These are phyloP conservation scores for Colius striatus DNA, from an alignment of 2,113 vertebrate species.

Conservation along the genomic window DNA sequence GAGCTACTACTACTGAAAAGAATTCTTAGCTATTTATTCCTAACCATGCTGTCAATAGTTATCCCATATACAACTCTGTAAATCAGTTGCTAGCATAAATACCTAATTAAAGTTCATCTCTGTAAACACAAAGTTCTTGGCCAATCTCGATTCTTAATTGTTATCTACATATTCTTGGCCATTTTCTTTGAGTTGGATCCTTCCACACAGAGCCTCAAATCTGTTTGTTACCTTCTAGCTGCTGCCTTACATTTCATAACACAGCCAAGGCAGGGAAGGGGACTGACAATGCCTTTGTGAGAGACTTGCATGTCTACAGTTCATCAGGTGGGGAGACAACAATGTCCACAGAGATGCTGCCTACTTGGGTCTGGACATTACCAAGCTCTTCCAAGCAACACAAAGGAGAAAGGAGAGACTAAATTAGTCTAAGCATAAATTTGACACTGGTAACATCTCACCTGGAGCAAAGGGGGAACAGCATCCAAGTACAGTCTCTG, in stretches of 20 bases:
- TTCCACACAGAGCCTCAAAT: background rate
- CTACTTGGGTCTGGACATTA: background rate
- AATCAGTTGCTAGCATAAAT: background rate
- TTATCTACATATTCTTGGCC: background rate
- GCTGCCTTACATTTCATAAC: background rate
- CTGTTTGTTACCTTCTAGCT: background rate
- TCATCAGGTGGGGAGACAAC: background rate
- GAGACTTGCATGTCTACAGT: accelerated
- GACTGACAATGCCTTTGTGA: background rate
- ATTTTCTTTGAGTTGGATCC: background rate
- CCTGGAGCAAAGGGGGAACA: background rate
- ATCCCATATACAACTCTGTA: background rate
- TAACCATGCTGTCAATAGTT: background rate
- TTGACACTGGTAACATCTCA: background rate
- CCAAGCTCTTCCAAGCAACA: background rate
- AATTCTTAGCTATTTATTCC: background rate
- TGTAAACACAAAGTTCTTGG: background rate
- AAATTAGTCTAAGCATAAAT: background rate
- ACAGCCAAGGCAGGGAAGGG: background rate
- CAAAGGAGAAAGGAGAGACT: background rate
- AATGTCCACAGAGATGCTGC: background rate
- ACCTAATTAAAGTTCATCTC: background rate
- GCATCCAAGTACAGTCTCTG: background rate
- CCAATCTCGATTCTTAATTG: background rate
- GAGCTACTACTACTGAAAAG: background rate